Evolutionary conservation across 2,888 invertebrate species (phyloP).

Genomic region (Cantharis rufa): DNA sequence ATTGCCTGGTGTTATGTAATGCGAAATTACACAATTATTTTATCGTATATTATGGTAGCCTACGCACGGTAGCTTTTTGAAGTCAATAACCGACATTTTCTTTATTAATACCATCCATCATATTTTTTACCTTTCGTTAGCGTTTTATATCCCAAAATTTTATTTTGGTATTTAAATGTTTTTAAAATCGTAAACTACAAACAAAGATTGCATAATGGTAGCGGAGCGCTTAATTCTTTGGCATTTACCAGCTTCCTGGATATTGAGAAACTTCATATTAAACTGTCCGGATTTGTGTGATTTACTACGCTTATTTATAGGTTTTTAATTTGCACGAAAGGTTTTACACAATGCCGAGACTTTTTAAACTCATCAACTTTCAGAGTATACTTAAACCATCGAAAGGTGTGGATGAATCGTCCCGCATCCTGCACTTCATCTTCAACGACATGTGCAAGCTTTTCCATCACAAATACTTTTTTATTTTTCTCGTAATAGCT

Average conservation of each 20-base stretch:
- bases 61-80: constrained; percentile 21
- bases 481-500: not conserved
- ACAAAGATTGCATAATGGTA: not conserved
- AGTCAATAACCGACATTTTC: constrained; percentile 25
- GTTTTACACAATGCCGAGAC: not conserved
- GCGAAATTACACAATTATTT: constrained; percentile 19
- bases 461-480: not conserved
- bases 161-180: not conserved
- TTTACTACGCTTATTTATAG: not conserved
- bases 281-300: not conserved
- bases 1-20: constrained; percentile 20
- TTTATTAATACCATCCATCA: constrained; percentile 8
- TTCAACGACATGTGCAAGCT: not conserved
- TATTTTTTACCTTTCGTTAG: constrained; percentile 4
- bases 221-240: not conserved
- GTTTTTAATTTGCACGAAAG: not conserved
- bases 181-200: not conserved
- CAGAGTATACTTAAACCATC: not conserved
- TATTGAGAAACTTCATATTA: constrained; percentile 2
- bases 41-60: constrained; percentile 5
- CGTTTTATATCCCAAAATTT: not conserved
- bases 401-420: not conserved
- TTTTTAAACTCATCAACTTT: not conserved
- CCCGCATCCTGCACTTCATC: not conserved
- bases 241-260: not conserved